Evolutionary conservation across 2,888 invertebrate species (phyloP).

Genomic region (Anodontia alba): DNA sequence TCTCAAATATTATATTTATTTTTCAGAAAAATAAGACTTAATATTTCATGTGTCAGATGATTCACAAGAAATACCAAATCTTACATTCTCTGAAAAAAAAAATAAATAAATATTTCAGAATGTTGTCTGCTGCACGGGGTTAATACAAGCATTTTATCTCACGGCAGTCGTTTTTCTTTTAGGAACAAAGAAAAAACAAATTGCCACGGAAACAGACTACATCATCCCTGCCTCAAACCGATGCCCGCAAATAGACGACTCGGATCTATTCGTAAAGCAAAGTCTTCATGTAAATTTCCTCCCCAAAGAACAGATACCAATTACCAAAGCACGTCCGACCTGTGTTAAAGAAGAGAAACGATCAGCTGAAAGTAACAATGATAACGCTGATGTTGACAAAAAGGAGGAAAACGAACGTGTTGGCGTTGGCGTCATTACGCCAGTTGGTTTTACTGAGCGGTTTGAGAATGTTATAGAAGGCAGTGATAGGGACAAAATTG

Average conservation of each 20-base stretch:
- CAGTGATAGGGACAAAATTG: constrained; percentile 22
- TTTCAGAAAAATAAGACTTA: no score
- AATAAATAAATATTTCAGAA: no score
- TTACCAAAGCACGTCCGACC: background rate
- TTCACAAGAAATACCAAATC: no score
- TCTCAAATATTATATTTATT: no score
- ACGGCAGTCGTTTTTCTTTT: background rate
- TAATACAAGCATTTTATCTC: no score
- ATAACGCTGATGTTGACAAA: background rate
- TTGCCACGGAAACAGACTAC: constrained; percentile 30
- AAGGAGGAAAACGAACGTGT: background rate
- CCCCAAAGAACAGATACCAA: constrained; percentile 23
- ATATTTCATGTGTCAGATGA: no score
- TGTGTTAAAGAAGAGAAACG: background rate
- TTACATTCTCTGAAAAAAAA: no score
- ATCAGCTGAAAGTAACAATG: background rate
- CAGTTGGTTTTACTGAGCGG: constrained; percentile 30
- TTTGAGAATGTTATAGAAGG: constrained; percentile 16
- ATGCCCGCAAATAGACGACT: constrained; percentile 50
- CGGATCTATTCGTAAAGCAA: constrained; percentile 29
- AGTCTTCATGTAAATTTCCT: constrained; percentile 42
- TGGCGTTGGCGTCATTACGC: constrained; percentile 28
- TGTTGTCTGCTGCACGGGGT: no score
- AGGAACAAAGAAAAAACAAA: constrained; percentile 43
- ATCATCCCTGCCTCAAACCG: constrained; percentile 34